Base-by-base conservation (phyloP, 2,797 vertebrate species). In the Thamnophis elegans region DNA sequence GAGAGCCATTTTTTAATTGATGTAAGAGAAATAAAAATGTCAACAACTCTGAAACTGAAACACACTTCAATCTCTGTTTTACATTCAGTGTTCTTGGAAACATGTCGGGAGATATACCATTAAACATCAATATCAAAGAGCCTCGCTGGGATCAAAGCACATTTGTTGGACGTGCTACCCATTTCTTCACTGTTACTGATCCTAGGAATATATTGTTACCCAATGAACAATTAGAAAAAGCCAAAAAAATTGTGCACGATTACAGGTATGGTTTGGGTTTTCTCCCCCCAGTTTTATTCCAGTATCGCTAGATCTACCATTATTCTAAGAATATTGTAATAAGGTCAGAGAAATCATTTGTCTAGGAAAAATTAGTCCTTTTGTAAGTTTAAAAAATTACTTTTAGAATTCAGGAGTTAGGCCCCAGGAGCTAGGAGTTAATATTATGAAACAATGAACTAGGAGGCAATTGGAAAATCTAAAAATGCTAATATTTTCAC, bases 151-250 rank as follows among this genome's bases (percentile, higher is more conserved):
- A 99, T 97, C 99, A 99, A 96, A 98, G 98, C 96, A 99, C 99
- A 36, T 99, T 99, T 85, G 11, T 96, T 73, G 99, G 99, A 92
- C 98, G 99, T 94, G 99, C 99, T 47, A 99, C 97, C 85, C 99
- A 99, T 96, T 99, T 99, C 98, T 99, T 99, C 96, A 99, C 99
- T 0, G 99, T 99, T 94, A 99, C 99, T 85, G 99, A 99, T 89
- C 99, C 99, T 73, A 98, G 99, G 95, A 99, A 99, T 95, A 97
- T 99, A 96, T 98, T 99, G 60, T 97, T 99, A 94, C 98, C 98
- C 95, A 97, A 99, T 28, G 97, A 98, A 91, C 98, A 98, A 54
- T 98, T 99, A 93, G 98, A 98, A 96, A 98, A 97, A 1, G 98
- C 99, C 4, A 98, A 97, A 95, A 97, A 97, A 96, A 98, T 99